These are phyloP conservation scores for Heliconius congener DNA, from an alignment of 1,140 invertebrate genomes.

Conservation along the genomic window DNA sequence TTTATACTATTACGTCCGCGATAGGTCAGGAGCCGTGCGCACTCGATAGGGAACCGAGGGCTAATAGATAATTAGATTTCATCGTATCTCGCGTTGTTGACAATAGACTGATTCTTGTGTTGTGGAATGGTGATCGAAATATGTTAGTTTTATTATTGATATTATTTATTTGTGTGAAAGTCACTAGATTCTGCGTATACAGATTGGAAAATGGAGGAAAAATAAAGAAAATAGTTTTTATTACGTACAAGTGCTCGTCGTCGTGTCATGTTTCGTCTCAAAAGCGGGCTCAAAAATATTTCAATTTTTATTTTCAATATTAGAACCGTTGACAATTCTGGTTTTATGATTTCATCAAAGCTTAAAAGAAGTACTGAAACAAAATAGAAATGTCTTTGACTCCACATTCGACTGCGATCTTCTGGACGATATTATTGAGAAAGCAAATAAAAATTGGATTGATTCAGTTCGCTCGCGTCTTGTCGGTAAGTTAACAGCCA, in stretches of 20 bases:
- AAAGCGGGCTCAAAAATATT: not conserved
- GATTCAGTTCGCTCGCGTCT: conserved; percentile 45
- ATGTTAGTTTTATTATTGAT: not conserved
- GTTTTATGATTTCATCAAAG: not conserved
- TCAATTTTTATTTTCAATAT: not conserved
- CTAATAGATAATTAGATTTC: conserved; percentile 47
- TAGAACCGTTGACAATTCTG: not conserved
- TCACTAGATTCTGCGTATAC: not conserved
- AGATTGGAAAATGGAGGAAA: no score
- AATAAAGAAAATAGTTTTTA: no score
- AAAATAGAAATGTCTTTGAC: conserved; percentile 9
- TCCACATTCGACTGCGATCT: conserved; percentile 6
- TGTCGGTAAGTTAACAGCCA: conserved; percentile 51
- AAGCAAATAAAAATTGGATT: conserved; percentile 42
- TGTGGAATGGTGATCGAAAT: not conserved
- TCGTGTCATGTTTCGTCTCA: not conserved
- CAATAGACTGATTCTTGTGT: conserved; percentile 40
- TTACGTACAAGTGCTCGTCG: no score
- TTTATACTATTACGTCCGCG: not conserved
- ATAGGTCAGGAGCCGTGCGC: conserved; percentile 41
- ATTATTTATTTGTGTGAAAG: not conserved
- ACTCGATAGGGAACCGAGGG: conserved; percentile 33
- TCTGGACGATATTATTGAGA: conserved; percentile 20
- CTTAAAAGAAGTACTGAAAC: not conserved
- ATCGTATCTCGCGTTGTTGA: conserved; percentile 45